These are phyloP conservation scores for Macrotrachela quadricornifera DNA, from an alignment of 1,140 invertebrate genomes.

Conservation along the genomic window DNA sequence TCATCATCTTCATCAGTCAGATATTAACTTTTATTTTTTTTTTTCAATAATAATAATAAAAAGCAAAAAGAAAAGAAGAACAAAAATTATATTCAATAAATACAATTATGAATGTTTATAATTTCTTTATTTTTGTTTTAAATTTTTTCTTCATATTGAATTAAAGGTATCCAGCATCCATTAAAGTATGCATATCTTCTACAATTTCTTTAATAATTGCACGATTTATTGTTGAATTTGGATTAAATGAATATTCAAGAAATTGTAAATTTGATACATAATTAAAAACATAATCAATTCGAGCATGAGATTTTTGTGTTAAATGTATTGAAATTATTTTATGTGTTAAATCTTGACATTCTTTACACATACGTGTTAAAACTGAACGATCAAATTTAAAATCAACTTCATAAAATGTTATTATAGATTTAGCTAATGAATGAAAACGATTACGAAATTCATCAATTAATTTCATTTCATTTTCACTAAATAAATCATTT, in stretches of 20 bases:
- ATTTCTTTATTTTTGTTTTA: too few relatives aligned
- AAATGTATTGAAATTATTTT: slow-evolving; percentile 52
- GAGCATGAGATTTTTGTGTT: slow-evolving; percentile 56
- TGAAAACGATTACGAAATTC: slow-evolving; percentile 38
- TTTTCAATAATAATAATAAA: too few relatives aligned
- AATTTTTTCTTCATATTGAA: too few relatives aligned
- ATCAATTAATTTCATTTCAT: slow-evolving; percentile 49
- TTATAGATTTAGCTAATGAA: slow-evolving; percentile 51
- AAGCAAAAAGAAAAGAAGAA: too few relatives aligned
- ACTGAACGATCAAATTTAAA: slow-evolving; percentile 64
- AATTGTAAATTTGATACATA: slow-evolving; percentile 52
- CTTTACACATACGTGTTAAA: slow-evolving; percentile 41
- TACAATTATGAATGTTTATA: too few relatives aligned
- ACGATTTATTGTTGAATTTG: too few relatives aligned
- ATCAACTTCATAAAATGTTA: slow-evolving; percentile 64
- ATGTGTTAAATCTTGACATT: slow-evolving; percentile 45
- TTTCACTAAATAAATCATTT: slow-evolving; percentile 53
- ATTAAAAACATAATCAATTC: slow-evolving; percentile 57
- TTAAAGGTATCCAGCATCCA: too few relatives aligned
- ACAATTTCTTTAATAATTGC: too few relatives aligned
- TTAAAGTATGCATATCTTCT: too few relatives aligned
- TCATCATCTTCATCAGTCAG: too few relatives aligned
- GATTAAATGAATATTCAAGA: slow-evolving; percentile 46
- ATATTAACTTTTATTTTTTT: too few relatives aligned
- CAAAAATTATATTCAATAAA: too few relatives aligned